Base-by-base conservation (phyloP, 1,140 invertebrate genomes). In the Drosophila parabipectinata region DNA sequence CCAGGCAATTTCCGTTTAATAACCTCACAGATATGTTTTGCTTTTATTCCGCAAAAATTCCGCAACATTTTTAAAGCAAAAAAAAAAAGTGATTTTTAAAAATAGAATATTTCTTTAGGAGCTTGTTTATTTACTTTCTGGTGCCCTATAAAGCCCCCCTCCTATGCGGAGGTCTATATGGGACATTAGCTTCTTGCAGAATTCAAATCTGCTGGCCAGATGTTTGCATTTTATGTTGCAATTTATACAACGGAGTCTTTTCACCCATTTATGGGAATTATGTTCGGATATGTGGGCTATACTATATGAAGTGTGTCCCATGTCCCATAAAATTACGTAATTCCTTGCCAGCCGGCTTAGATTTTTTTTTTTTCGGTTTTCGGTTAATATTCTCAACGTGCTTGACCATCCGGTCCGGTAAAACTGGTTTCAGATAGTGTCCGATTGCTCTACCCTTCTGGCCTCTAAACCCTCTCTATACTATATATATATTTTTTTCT, bases 391-490 rank as follows among this genome's bases (percentile, higher is more conserved):
- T 71, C 67, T 44, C 67, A 69, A 48, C 64, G 64, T 71, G 67
- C 64, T 71, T 57, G 67, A 26, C 67, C 67, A 69, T 71, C 67
- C 67, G 64, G 67, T 71, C 67, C 67, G 64, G 67, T 71, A 64
- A 69, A 71, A 71, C 67, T 50, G 67, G 67, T 71, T 71, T 50
- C 15, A 14, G 66, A 56, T 56, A 48, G 44, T 55, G 54, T 51
- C 41, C 34, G 39, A 37, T 45, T 14, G 14, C 14, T 41, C 24
- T 39, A n/a, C n/a, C 37, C 24, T 30, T 30, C 28, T 8, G 28
- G 28, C 28, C 28, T 30, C 32, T 32, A 32, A 32, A 32, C 1
- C 7, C 7, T 9, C 30, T 9, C 30, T 9, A 6, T 9, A 15
- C 15, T 15, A 8, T 32, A 8, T 10, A 10, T 10, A 37, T 10